These are phyloP conservation scores for Malacosoma neustria DNA, from an alignment of 2,888 invertebrate genomes.

Conservation along the genomic window DNA sequence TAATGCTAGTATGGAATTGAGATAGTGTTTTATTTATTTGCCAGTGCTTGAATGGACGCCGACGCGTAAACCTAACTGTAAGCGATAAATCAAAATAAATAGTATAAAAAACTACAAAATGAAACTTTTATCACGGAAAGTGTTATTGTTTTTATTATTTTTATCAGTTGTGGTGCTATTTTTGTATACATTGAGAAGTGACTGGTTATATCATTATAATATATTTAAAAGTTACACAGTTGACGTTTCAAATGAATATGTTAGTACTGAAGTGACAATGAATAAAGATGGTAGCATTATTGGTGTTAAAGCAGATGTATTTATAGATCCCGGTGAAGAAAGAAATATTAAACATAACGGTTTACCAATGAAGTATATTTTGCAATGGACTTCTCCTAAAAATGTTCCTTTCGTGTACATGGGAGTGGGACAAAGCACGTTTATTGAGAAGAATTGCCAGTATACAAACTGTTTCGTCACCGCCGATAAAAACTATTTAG, in stretches of 20 bases:
- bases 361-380: slow-evolving; percentile 25
- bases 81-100: background rate
- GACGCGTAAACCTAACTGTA: background rate
- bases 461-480: slow-evolving; percentile 46
- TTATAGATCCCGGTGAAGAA: background rate
- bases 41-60: slow-evolving; percentile 5
- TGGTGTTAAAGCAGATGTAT: no score
- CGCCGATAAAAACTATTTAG: slow-evolving; percentile 20
- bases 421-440: slow-evolving; percentile 24
- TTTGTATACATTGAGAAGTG: slow-evolving; percentile 3
- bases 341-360: background rate
- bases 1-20: slow-evolving; percentile 8
- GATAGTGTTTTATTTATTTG: slow-evolving; percentile 5
- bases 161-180: slow-evolving; percentile 4
- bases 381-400: slow-evolving; percentile 30
- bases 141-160: slow-evolving; percentile 4
- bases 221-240: slow-evolving; percentile 4
- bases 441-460: slow-evolving; percentile 33
- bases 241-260: no score
- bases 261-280: no score
- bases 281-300: no score
- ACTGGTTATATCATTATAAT: background rate
- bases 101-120: slow-evolving; percentile 4
- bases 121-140: slow-evolving; percentile 4
- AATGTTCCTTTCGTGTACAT: slow-evolving; percentile 30